Percentiles rank a stretch among this genome's conserved stretches.
phyloP scores from a whole-genome alignment of 2,797 vertebrate genomes.

The Streptopelia turtur region DNA sequence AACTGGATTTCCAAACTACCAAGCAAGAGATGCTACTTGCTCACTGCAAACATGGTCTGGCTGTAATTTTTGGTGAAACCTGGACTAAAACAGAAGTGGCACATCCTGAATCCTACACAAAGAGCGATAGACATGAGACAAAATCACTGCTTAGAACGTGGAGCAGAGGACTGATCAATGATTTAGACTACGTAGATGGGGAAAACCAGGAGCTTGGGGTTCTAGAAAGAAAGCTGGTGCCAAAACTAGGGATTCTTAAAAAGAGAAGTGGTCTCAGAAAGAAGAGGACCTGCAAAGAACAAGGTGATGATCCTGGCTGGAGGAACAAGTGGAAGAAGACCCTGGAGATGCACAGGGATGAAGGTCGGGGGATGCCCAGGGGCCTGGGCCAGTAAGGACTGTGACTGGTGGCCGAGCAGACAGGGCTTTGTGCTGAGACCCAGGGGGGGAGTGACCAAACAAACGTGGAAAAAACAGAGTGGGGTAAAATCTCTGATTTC shows the following conservation, averaged over 20 bases:
- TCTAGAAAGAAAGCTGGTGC: background rate
- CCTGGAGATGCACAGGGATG: background rate
- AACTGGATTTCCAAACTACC: background rate
- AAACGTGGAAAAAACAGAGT: background rate
- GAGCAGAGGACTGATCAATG: background rate
- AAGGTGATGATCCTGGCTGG: accelerated
- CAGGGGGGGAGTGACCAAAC: accelerated
- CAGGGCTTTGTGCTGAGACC: background rate
- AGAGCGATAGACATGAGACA: background rate
- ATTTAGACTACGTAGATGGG: background rate
- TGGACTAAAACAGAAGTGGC: background rate
- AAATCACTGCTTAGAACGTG: background rate
- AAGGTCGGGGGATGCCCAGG: background rate
- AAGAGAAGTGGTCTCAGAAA: background rate
- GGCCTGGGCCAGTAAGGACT: background rate
- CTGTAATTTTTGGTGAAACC: background rate
- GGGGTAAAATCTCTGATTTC: background rate
- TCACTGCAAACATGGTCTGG: background rate
- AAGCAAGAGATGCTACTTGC: background rate
- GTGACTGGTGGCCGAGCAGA: background rate
- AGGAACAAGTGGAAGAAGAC: background rate
- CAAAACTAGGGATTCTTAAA: background rate
- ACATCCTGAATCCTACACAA: background rate
- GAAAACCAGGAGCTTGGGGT: background rate
- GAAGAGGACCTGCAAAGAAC: background rate